These are phyloP conservation scores for Oplegnathus fasciatus DNA, from an alignment of 2,113 vertebrate species.

Conservation along the genomic window DNA sequence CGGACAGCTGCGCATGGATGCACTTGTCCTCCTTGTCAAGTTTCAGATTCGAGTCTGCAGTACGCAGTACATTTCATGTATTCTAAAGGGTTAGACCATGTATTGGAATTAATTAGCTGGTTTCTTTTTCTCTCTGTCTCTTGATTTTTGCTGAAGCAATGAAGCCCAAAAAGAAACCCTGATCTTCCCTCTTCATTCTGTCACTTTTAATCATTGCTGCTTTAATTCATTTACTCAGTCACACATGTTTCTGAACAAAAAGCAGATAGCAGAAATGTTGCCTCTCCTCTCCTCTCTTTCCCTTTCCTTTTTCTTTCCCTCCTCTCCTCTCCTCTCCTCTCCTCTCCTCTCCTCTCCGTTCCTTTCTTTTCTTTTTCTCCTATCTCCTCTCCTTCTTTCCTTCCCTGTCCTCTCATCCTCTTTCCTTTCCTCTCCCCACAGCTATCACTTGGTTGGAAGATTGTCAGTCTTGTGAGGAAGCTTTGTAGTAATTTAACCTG, in stretches of 20 bases:
- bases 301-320: not conserved
- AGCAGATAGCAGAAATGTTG: conserved; percentile 35
- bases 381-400: not conserved
- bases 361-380: not conserved
- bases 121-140: conserved; percentile 31
- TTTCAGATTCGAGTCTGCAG: not conserved
- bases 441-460: not conserved
- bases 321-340: not conserved
- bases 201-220: conserved; percentile 69
- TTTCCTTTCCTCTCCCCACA: not conserved
- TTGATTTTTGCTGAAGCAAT: conserved; percentile 49
- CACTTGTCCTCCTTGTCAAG: conserved; percentile 5
- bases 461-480: not conserved
- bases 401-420: not conserved
- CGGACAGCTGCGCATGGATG: conserved; percentile 36
- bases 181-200: conserved; percentile 52
- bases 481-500: conserved; percentile 18
- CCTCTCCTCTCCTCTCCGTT: not conserved
- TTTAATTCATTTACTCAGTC: conserved; percentile 64
- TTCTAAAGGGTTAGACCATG: conserved; percentile 21
- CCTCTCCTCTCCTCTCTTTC: not conserved
- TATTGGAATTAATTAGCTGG: conserved; percentile 42
- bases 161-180: conserved; percentile 53
- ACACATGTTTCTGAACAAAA: conserved; percentile 38
- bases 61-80: conserved; percentile 15